phyloP scores from a whole-genome alignment of 2,797 vertebrate species.

The Lacerta viridis region DNA sequence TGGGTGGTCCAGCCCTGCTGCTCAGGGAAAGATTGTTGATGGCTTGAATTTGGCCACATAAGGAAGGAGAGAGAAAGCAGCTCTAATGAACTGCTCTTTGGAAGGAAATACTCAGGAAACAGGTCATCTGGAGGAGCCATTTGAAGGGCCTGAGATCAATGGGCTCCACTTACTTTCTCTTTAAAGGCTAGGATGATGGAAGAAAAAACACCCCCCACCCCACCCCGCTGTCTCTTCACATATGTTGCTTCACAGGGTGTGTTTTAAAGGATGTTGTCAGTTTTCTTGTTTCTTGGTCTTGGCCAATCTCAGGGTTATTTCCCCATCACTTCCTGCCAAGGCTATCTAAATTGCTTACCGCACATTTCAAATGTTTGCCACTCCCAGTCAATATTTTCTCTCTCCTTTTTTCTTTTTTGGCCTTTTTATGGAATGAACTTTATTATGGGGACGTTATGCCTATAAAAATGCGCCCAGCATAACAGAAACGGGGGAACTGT shows the following conservation, averaged over 20 bases:
- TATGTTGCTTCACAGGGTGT: not conserved
- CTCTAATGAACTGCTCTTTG: not conserved
- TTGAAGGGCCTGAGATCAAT: not conserved
- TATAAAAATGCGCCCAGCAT: constrained; percentile 32
- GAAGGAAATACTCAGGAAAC: not conserved
- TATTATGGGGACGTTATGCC: constrained; percentile 8
- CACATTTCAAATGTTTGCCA: constrained; percentile 16
- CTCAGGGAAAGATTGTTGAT: not conserved
- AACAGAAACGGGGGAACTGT: not conserved
- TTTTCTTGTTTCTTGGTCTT: not conserved
- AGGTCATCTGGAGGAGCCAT: not conserved
- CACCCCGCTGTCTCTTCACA: too few species aligned
- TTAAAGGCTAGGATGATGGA: not conserved
- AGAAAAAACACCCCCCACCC: too few species aligned
- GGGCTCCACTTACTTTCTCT: not conserved
- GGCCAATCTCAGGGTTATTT: not conserved
- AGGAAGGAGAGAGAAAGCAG: not conserved
- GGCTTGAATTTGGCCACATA: not conserved
- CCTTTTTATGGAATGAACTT: constrained; percentile 27
- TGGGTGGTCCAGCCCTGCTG: too few species aligned
- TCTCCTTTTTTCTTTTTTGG: not conserved
- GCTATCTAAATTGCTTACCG: not conserved
- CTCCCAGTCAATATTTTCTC: not conserved
- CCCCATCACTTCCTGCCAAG: not conserved
- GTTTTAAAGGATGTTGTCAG: not conserved